These are phyloP conservation scores for Aelia acuminata DNA, from an alignment of 2,888 invertebrate genomes.

Conservation along the genomic window DNA sequence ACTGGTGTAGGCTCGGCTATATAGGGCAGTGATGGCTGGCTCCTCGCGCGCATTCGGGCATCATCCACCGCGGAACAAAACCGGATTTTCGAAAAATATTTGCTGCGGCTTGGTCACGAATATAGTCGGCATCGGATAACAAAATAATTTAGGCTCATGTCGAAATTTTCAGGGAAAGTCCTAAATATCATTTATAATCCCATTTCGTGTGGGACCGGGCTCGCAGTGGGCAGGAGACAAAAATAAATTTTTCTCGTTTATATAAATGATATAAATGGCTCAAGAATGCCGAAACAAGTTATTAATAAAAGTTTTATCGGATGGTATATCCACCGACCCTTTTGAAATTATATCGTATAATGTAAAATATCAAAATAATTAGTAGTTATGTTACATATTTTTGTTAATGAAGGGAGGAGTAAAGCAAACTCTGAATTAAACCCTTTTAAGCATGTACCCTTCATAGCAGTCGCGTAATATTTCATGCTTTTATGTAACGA, in stretches of 20 bases:
- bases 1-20: neutral
- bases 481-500: too few species aligned
- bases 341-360: too few species aligned
- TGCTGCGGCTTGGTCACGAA: slow-evolving; percentile 2
- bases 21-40: neutral
- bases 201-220: neutral
- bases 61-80: neutral
- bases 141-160: neutral
- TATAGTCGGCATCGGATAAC: neutral
- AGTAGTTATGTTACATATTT: too few species aligned
- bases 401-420: too few species aligned
- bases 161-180: neutral
- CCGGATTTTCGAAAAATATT: neutral
- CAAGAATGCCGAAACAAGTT: neutral
- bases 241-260: neutral
- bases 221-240: neutral
- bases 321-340: too few species aligned
- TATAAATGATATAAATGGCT: neutral
- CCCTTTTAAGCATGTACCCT: too few species aligned
- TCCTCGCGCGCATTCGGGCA: neutral
- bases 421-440: too few species aligned
- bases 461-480: too few species aligned
- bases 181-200: slow-evolving; percentile 1
- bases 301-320: neutral
- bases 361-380: too few species aligned